phyloP scores from a whole-genome alignment of 2,797 vertebrate species.

The Tiaroga cobitis region DNA sequence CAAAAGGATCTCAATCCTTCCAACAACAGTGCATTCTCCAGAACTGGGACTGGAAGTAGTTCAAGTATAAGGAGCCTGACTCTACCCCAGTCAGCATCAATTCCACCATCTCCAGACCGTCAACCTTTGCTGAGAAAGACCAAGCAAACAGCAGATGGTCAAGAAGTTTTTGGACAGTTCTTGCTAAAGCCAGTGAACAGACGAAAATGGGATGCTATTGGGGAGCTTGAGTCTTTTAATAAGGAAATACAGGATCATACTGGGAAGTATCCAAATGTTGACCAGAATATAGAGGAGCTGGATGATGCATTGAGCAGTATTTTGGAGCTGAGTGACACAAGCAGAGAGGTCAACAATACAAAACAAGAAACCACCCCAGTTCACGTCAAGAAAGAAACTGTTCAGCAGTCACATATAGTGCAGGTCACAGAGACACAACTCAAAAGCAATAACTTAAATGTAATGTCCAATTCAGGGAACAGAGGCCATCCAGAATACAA shows the following conservation, averaged over 20 bases:
- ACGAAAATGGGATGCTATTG: slow-evolving; percentile 93
- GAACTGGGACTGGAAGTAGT: slow-evolving; percentile 60
- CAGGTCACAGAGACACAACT: slow-evolving; percentile 63
- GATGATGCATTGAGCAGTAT: slow-evolving; percentile 65
- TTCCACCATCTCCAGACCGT: slow-evolving; percentile 62
- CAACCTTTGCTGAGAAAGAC: slow-evolving; percentile 68
- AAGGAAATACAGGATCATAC: slow-evolving; percentile 91
- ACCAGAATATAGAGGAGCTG: slow-evolving; percentile 65
- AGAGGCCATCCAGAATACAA: slow-evolving; percentile 69
- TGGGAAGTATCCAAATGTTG: slow-evolving; percentile 75
- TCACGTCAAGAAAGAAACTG: slow-evolving; percentile 68
- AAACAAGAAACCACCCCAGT: slow-evolving; percentile 60
- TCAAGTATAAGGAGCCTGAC: slow-evolving; percentile 64
- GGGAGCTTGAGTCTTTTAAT: slow-evolving; percentile 94
- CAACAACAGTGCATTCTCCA: slow-evolving; percentile 89
- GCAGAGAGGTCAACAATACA: slow-evolving; percentile 41
- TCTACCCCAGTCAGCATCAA: slow-evolving; percentile 62
- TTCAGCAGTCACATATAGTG: slow-evolving; percentile 42
- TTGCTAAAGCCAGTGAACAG: slow-evolving; percentile 94
- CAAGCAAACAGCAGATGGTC: slow-evolving; percentile 74
- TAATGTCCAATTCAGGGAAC: slow-evolving; percentile 70
- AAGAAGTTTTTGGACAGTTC: slow-evolving; percentile 92
- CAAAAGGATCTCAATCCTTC: slow-evolving; percentile 86
- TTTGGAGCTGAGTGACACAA: slow-evolving; percentile 62
- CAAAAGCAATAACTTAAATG: slow-evolving; percentile 64